phyloP scores from a whole-genome alignment of 2,797 vertebrate genomes.

The Percopsis omiscomaycus region DNA sequence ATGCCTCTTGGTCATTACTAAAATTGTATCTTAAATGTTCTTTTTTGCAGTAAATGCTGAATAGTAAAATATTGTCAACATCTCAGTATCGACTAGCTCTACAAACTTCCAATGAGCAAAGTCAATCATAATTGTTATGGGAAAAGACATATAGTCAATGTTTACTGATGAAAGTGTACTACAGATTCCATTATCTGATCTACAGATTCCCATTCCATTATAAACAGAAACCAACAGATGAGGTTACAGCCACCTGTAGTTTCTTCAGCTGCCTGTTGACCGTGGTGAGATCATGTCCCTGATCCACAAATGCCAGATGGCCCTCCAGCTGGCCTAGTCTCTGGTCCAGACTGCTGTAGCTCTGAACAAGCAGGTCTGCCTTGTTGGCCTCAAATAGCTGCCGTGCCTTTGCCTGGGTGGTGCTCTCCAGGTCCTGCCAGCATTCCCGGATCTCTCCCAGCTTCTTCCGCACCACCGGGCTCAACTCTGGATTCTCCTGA shows the following conservation, averaged over 20 bases:
- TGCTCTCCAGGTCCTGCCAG: conserved; percentile 89
- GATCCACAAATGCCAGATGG: conserved; percentile 81
- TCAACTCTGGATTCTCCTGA: conserved; percentile 89
- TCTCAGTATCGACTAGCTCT: too few relatives aligned
- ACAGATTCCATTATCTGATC: too few relatives aligned
- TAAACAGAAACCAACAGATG: too few relatives aligned
- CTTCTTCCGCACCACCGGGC: conserved; percentile 81
- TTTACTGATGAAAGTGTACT: too few relatives aligned
- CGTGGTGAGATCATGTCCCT: conserved; percentile 83
- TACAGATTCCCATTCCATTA: too few relatives aligned
- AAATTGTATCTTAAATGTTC: too few relatives aligned
- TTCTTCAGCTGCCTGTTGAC: conserved; percentile 91
- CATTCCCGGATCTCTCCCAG: conserved; percentile 88
- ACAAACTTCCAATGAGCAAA: too few relatives aligned
- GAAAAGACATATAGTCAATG: too few relatives aligned
- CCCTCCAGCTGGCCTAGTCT: conserved; percentile 84
- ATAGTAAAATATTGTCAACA: too few relatives aligned
- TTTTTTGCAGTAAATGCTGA: too few relatives aligned
- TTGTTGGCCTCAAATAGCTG: conserved; percentile 89
- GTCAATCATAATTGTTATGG: too few relatives aligned
- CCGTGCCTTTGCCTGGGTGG: conserved; percentile 85
- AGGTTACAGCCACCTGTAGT: conserved; percentile 77
- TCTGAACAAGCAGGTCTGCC: conserved; percentile 86
- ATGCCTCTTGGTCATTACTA: too few relatives aligned
- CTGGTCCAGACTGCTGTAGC: conserved; percentile 85